Evolutionary conservation across 2,113 vertebrate genomes (phyloP).

Genomic region (Dromas ardeola): DNA sequence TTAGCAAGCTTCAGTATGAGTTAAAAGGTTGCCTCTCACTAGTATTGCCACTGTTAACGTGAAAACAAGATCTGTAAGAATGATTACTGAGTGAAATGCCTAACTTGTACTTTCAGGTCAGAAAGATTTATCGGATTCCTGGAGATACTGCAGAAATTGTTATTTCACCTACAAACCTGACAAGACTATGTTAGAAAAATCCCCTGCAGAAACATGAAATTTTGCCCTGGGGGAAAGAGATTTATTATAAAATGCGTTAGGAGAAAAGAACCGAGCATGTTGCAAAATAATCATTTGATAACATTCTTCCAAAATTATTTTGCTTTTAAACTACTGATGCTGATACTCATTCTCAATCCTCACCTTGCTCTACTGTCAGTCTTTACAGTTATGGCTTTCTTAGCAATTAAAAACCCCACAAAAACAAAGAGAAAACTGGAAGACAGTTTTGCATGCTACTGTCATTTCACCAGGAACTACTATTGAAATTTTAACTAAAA

Average conservation of each 20-base stretch:
- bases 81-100: slow-evolving; percentile 12
- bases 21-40: slow-evolving; percentile 15
- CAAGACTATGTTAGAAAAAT: not conserved
- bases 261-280: not conserved
- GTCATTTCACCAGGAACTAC: not conserved
- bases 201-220: not conserved
- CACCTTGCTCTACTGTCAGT: not conserved
- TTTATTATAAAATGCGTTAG: not conserved
- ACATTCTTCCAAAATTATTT: not conserved
- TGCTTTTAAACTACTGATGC: not conserved
- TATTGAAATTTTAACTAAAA: not conserved
- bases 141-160: not conserved
- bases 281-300: not conserved
- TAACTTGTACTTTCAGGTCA: not conserved
- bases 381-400: not conserved
- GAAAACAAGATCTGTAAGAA: slow-evolving; percentile 30
- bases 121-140: not conserved
- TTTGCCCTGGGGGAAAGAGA: not conserved
- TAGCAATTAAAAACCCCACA: not conserved
- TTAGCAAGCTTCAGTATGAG: slow-evolving; percentile 5
- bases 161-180: slow-evolving; percentile 2
- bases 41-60: not conserved
- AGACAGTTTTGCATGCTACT: not conserved
- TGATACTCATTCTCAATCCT: not conserved
- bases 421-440: not conserved